Evolutionary conservation across 2,797 vertebrate genomes (phyloP).

Genomic region (Muraenolepis orangiensis): DNA sequence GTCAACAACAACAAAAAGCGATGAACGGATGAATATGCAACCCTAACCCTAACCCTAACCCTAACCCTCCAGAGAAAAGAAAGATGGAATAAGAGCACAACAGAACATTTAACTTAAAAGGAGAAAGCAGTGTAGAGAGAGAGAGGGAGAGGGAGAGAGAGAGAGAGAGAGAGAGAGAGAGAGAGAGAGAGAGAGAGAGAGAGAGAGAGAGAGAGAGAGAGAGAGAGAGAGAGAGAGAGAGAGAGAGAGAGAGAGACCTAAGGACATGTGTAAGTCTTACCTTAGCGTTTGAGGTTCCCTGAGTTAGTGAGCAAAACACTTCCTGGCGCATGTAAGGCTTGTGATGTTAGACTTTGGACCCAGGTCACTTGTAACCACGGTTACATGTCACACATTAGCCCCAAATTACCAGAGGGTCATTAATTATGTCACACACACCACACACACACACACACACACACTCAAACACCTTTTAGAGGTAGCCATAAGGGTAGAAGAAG

Average conservation of each 20-base stretch:
- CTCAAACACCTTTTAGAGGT: background rate
- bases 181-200: background rate
- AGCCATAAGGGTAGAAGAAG: background rate
- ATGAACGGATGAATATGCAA: background rate
- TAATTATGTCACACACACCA: background rate
- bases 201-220: background rate
- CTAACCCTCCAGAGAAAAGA: background rate
- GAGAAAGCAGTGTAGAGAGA: background rate
- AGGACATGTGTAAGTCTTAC: background rate
- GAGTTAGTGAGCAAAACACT: slow-evolving; percentile 23
- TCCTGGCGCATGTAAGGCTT: slow-evolving; percentile 42
- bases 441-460: background rate
- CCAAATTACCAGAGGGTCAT: background rate
- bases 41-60: too few relatives aligned
- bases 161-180: background rate
- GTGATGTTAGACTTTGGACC: slow-evolving; percentile 58
- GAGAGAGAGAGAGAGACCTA: background rate
- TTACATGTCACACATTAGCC: background rate
- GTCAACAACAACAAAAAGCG: background rate
- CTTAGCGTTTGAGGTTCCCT: background rate
- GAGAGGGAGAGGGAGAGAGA: background rate
- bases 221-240: background rate
- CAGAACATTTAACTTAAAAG: background rate
- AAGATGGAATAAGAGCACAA: background rate
- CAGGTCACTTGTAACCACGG: slow-evolving; percentile 27